Conservation (phyloP, 2,113 vertebrate genomes). For the Neodontobutis hainanensis region DNA sequence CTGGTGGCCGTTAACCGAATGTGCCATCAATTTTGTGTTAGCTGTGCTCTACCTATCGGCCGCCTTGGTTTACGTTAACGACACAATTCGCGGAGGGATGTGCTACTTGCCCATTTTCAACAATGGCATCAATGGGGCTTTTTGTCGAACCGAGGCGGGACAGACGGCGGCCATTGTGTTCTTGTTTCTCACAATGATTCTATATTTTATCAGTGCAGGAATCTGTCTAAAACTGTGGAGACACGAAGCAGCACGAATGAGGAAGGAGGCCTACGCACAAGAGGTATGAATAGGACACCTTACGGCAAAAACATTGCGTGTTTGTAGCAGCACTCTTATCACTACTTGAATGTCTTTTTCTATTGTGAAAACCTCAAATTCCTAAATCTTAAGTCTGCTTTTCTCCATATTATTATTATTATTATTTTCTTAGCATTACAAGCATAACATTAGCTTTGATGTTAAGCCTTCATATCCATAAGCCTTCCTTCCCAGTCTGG, state of each 20-base stretch:
- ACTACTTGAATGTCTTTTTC: too few species aligned
- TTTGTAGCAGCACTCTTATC: too few species aligned
- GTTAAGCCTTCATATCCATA: too few species aligned
- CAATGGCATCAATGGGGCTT: constrained; percentile 81
- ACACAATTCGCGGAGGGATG: constrained; percentile 88
- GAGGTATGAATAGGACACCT: constrained; percentile 76
- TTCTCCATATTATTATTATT: too few species aligned
- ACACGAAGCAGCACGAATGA: constrained; percentile 86
- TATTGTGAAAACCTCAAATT: too few species aligned
- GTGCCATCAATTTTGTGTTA: constrained; percentile 84
- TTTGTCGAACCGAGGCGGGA: constrained; percentile 91
- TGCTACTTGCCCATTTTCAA: constrained; percentile 88
- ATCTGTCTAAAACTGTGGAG: constrained; percentile 92
- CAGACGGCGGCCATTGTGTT: constrained; percentile 92
- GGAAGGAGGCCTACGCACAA: constrained; percentile 75
- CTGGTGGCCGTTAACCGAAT: constrained; percentile 96
- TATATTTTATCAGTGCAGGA: constrained; percentile 85
- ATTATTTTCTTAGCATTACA: too few species aligned
- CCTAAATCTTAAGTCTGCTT: too few species aligned
- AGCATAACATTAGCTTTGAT: too few species aligned
- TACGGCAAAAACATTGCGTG: too few species aligned
- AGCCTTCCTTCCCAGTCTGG: too few species aligned
- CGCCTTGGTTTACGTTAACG: constrained; percentile 88
- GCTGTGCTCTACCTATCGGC: constrained; percentile 86
- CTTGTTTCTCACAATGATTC: constrained; percentile 84